Percentiles rank a stretch among this genome's conserved stretches.
Evolutionary conservation across 1,140 invertebrate genomes (phyloP).

Genomic region (Physella acuta): DNA sequence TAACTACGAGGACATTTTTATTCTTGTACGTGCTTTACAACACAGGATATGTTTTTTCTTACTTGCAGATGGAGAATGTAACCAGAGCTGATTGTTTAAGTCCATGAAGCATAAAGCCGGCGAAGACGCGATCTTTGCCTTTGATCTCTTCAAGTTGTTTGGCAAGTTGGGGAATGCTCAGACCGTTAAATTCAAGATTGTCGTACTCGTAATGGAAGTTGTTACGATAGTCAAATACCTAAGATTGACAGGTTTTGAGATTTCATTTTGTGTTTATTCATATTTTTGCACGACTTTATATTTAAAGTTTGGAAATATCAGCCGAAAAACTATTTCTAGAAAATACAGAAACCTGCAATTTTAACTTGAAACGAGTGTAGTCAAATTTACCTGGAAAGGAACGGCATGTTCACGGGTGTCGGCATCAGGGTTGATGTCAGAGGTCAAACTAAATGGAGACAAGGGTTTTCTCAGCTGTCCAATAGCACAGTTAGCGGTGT

Average conservation of each 20-base stretch:
- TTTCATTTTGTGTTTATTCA: slow-evolving; percentile 16
- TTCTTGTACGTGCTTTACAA: too few species aligned
- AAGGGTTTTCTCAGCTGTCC: slow-evolving; percentile 23
- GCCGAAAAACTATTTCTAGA: slow-evolving; percentile 21
- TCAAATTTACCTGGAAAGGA: slow-evolving; percentile 30
- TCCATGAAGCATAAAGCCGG: slow-evolving; percentile 32
- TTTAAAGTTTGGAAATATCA: too few species aligned
- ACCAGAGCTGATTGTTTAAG: slow-evolving; percentile 29
- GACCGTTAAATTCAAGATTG: slow-evolving; percentile 31
- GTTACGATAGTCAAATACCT: slow-evolving; percentile 29
- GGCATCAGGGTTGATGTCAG: slow-evolving; percentile 21
- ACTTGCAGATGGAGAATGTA: slow-evolving; percentile 28
- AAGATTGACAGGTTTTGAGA: not conserved
- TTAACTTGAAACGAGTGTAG: slow-evolving; percentile 23
- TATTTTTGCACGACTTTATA: not conserved
- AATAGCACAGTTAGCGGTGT: slow-evolving; percentile 34
- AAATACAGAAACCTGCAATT: slow-evolving; percentile 27
- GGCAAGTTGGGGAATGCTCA: slow-evolving; percentile 25
- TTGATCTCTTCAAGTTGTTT: slow-evolving; percentile 18
- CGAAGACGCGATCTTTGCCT: slow-evolving; percentile 28
- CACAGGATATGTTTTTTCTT: too few species aligned
- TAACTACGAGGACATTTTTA: too few species aligned
- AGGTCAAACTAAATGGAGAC: slow-evolving; percentile 21
- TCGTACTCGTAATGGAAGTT: slow-evolving; percentile 34
- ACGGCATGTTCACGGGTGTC: slow-evolving; percentile 30